phyloP scores from a whole-genome alignment of 2,888 invertebrate species.

The Agrotis clavis region DNA sequence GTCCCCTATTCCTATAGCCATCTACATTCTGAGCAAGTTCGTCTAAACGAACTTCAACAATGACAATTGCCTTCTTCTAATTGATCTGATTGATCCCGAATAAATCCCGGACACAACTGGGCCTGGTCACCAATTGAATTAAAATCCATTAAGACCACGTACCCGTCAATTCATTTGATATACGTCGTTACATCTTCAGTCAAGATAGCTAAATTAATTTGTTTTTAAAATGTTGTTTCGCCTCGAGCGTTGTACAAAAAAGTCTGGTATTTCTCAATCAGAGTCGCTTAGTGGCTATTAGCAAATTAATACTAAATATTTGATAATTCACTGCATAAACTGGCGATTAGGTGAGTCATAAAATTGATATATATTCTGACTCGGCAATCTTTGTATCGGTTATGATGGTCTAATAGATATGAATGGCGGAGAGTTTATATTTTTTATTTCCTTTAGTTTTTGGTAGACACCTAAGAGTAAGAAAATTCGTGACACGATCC shows the following conservation, averaged over 20 bases:
- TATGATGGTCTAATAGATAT: constrained; percentile 19
- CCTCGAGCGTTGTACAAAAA: constrained; percentile 60
- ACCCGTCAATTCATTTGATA: constrained; percentile 56
- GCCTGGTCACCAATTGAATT: constrained; percentile 66
- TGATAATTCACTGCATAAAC: constrained; percentile 55
- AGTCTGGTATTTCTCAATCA: constrained; percentile 53
- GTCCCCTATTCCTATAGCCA: background rate
- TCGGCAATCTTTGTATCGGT: constrained; percentile 17
- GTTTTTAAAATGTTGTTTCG: constrained; percentile 55
- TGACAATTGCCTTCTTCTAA: constrained; percentile 46
- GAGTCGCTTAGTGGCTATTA: constrained; percentile 56
- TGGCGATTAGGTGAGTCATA: constrained; percentile 53
- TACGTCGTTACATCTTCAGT: constrained; percentile 51
- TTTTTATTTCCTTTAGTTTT: constrained; percentile 26
- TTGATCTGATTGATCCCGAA: constrained; percentile 79
- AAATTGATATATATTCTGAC: constrained; percentile 37
- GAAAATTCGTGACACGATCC: constrained; percentile 20
- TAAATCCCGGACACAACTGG: constrained; percentile 71
- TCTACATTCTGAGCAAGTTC: background rate
- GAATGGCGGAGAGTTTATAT: constrained; percentile 2
- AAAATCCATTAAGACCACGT: constrained; percentile 61
- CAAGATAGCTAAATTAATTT: constrained; percentile 59
- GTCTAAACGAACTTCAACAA: constrained; percentile 22
- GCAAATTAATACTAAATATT: constrained; percentile 62
- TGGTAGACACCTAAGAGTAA: constrained; percentile 3